These are phyloP conservation scores for Dicyrtoma fusca DNA, from an alignment of 2,888 invertebrate species.

Conservation along the genomic window DNA sequence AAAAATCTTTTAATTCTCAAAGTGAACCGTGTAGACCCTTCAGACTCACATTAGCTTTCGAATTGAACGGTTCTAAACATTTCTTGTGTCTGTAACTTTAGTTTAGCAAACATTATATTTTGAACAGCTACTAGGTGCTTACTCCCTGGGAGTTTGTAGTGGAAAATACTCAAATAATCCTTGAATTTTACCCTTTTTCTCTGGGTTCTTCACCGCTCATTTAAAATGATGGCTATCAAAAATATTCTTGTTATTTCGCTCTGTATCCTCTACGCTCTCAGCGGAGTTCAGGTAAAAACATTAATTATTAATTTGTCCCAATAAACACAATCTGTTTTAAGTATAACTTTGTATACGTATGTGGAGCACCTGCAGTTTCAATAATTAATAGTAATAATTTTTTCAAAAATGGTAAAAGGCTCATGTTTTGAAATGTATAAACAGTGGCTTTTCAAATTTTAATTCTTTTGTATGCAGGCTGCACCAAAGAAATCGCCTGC, in stretches of 20 bases:
- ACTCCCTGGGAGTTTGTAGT: neutral
- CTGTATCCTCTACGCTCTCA: slow-evolving; percentile 14
- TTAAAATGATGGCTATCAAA: slow-evolving; percentile 20
- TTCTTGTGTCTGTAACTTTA: neutral
- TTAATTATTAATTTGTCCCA: neutral
- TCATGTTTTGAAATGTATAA: neutral
- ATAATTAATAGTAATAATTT: too few species aligned
- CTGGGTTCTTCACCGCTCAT: neutral
- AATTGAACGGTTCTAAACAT: slow-evolving; percentile 24
- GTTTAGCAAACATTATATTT: neutral
- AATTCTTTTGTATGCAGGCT: neutral
- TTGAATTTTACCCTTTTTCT: neutral
- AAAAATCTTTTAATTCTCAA: neutral
- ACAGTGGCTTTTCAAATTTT: too few species aligned
- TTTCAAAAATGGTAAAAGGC: neutral
- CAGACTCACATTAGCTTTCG: slow-evolving; percentile 28
- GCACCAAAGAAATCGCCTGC: slow-evolving; percentile 70
- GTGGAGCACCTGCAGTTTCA: neutral
- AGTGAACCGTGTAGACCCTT: neutral
- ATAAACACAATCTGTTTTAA: too few species aligned
- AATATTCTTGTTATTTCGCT: slow-evolving; percentile 24
- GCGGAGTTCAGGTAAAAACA: slow-evolving; percentile 22
- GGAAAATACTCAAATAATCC: neutral
- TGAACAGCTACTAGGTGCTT: neutral
- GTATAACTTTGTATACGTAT: neutral